Evolutionary conservation across 2,888 invertebrate species (phyloP), one percentile per base, ranked within the genome.

Genomic region (Gnatocerus cornutus): DNA sequence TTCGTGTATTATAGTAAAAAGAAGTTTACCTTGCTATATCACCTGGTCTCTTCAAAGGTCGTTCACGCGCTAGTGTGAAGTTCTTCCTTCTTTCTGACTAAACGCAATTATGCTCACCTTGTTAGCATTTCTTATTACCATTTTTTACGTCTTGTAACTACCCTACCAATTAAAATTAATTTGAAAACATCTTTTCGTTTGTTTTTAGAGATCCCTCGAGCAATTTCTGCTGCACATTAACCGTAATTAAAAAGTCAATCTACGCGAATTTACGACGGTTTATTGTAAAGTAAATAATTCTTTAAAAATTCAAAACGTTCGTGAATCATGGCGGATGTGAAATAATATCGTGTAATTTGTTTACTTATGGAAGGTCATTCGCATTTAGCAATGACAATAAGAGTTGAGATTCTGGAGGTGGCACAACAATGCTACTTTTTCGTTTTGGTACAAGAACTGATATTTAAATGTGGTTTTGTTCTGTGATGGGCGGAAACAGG

Each of bases 71-170:
- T 65, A 63, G 52, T 64, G 43, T 64, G 68, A 70, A 59, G 39
- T 52, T 46, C 52, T 39, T 50, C 41, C 48, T 63, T 67, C 55
- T 71, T 64, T 71, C 12, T 39, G 58, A 53, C 39, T 10, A 56
- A 27, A 39, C 58, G 12, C 16, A 69, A 58, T 69, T 64, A 58
- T 53, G 27, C 48, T 58, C 65, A 65, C 64, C 69, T 69, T 69
- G 65, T 69, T 67, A 43, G 43, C 13, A 30, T 52, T 64, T 14
- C 45, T 53, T 64, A 53, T 43, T 64, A 64, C 45, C 53, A 55
- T 53, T 45, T 63, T 62, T 62, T 50, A 50, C 41, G 52, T 63
- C 52, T 33, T 41, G 14, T 37, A 56, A 48, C 33, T 48, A 59
- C 48, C 37, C 41, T 39, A 52, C 50, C 53, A 53, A 53, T 53